Base-by-base conservation (phyloP, 2,888 invertebrate species). In the Platycnemis pennipes region DNA sequence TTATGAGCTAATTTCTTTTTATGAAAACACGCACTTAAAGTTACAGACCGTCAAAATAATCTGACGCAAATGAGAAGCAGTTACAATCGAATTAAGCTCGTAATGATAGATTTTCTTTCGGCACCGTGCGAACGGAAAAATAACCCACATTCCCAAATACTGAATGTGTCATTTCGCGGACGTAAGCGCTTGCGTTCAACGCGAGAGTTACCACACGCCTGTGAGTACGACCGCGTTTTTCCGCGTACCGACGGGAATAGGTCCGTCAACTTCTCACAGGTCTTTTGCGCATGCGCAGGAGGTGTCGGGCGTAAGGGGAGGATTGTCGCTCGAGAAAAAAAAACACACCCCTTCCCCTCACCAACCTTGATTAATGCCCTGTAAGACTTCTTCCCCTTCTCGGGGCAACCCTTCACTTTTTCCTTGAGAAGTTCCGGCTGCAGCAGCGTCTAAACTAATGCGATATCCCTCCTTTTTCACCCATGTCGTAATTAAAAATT, bases 281-380 rank as follows among this genome's bases (percentile, higher is more conserved):
- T 2, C 26, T 2, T 5, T 16, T 2, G n/a, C 31, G 77, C 37
- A 77, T 77, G 77, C 77, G 77, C 77, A 37, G 2, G 26, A 16
- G 77, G 8, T 0, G 7, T 37, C 8, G 31, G 77, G 8, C 37
- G 22, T 26, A n/a, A 46, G 88, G n/a, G 88, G n/a, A 31, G 26
- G 46, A 88, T 87, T 49, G 2, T n/a, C 88, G 22, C 44, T 37
- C 31, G 22, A 13, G 46, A 89, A 53, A 53, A 88, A 31, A 89
- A 49, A 88, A 31, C 31, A 53, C 37, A 88, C 37, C 31, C 37
- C 31, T 44, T 22, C 56, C 56, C 42, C 42, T 56, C 37, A 42
- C 37, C 44, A 26, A 37, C 63, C 42, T 26, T 91, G 63, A 91
- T 91, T 91, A 91, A 91, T 91, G 91, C 44, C 56, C 63, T 91